Evolutionary conservation across 2,113 vertebrate genomes (phyloP), one percentile per base, ranked within the genome.

Genomic region (Circaetus cinerascens): DNA sequence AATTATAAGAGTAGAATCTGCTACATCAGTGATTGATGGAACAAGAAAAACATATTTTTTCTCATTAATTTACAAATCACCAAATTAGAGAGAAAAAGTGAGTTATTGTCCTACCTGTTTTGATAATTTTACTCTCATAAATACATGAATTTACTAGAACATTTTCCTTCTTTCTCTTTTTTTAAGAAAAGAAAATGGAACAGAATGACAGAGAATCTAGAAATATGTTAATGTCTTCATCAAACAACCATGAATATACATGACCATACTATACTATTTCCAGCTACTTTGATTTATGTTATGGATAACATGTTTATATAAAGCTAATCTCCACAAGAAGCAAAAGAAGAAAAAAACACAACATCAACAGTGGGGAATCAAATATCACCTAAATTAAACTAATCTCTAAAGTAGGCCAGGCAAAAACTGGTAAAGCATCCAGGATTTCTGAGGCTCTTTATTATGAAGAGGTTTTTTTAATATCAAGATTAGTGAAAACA

Each of bases 191-290:
- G 36, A 69, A 76, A 36, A 23, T 6, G 17, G 8, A 84, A 80
- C 5, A 2, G 43, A 81, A 71, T 84, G 64, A 89, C 66, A 87
- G 76, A 83, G 21, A 87, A 82, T 86, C 64, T 71, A 91, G 80
- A 86, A 95, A 92, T 94, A 95, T 91, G 93, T 60, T 95, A 89
- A 91, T 87, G 10, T 36, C 41, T 94, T 95, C 92, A 85, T 96
- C 90, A 93, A 93, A 53, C 53, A 76, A 19, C 38, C 59, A 94
- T 95, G 88, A 96, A 95, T 94, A 95, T 94, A 93, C 93, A 95
- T 93, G 71, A 91, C 66, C 36, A 55, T 29, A 73, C 36, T 55
- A 73, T 85, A 68, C 84, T 95, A 75, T 94, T 97, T 90, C 86
- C 41, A 95, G 66, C 36, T 85, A 68, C 89, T 97, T 87, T 95